Evolutionary conservation across 2,113 vertebrate species (phyloP).

Genomic region (Puffinus mauretanicus): DNA sequence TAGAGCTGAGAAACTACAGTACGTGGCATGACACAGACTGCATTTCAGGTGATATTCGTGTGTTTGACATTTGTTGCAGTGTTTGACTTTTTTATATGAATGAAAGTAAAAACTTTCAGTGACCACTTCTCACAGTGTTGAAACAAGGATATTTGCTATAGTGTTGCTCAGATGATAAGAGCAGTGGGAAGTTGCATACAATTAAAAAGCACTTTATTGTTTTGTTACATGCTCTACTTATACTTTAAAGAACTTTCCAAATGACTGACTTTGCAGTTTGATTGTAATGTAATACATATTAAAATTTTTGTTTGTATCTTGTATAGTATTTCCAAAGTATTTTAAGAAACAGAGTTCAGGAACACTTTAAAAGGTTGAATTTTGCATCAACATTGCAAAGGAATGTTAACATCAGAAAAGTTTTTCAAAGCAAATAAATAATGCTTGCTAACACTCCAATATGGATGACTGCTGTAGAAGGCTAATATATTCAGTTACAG

Average conservation of each 20-base stretch:
- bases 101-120: background rate
- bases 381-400: background rate
- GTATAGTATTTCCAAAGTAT: background rate
- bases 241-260: background rate
- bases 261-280: background rate
- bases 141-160: background rate
- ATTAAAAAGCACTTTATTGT: background rate
- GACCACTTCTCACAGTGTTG: background rate
- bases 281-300: background rate
- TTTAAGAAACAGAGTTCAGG: background rate
- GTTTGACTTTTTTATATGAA: background rate
- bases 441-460: background rate
- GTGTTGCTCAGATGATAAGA: background rate
- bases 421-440: background rate
- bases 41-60: background rate
- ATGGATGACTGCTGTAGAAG: background rate
- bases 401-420: background rate
- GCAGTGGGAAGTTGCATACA: background rate
- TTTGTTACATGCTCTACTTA: background rate
- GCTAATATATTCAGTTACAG: background rate
- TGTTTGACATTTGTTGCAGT: background rate
- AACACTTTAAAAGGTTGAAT: background rate
- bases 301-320: background rate
- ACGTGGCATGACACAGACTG: background rate
- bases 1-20: background rate